Percentiles rank a stretch among this genome's conserved stretches.
Evolutionary conservation across 2,797 vertebrate species (phyloP).

Genomic region (Anguilla anguilla): DNA sequence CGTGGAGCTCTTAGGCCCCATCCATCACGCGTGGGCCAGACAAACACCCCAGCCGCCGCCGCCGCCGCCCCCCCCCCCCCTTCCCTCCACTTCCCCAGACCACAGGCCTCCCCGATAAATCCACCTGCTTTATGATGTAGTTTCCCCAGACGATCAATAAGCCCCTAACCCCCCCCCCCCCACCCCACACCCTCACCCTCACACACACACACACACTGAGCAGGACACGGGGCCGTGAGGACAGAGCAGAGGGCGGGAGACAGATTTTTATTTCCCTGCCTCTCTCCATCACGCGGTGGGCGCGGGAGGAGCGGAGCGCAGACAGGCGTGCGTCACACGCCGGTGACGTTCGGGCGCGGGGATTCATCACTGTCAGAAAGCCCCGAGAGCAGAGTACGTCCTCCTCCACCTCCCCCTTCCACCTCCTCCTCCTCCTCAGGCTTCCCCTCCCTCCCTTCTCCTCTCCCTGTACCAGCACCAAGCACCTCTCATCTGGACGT

Average conservation of each 20-base stretch:
- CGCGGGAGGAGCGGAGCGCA: neutral
- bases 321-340: constrained; percentile 1
- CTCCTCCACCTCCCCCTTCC: neutral
- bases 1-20: neutral
- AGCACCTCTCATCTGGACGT: no score
- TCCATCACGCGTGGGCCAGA: neutral
- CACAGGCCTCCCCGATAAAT: constrained; percentile 12
- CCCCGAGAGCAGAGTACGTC: neutral
- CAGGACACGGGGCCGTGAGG: constrained; percentile 19
- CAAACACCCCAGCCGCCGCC: neutral
- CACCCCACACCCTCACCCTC: neutral
- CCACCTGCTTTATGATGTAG: constrained; percentile 26
- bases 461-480: neutral
- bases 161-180: neutral
- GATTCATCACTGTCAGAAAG: constrained; percentile 56
- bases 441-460: neutral
- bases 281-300: neutral
- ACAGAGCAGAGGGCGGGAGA: neutral
- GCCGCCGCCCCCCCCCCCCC: neutral
- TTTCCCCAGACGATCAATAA: constrained; percentile 17
- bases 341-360: constrained; percentile 32
- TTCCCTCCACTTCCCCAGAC: neutral
- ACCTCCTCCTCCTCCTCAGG: neutral
- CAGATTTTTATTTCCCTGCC: neutral
- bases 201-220: neutral